Conservation (phyloP, 2,797 vertebrate species). For the Choloepus didactylus region DNA sequence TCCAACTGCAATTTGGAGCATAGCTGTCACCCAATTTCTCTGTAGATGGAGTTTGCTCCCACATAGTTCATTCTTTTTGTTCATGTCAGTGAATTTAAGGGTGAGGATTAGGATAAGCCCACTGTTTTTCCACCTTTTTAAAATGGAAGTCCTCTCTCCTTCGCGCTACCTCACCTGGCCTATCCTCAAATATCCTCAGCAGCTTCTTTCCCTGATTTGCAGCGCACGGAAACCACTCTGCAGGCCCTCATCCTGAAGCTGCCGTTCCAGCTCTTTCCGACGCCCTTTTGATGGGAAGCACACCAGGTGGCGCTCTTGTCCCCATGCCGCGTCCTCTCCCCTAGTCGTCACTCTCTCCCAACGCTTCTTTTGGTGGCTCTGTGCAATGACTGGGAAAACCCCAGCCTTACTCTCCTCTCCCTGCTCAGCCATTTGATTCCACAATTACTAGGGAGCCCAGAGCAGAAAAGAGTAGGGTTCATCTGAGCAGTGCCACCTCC, state of each 20-base stretch:
- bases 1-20: too few species aligned
- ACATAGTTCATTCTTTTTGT: not conserved
- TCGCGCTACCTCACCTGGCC: fast-evolving
- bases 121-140: not conserved
- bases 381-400: not conserved
- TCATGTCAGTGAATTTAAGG: not conserved
- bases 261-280: too few species aligned
- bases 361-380: not conserved
- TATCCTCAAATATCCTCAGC: not conserved
- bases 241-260: not conserved
- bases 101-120: not conserved
- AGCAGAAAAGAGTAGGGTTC: not conserved
- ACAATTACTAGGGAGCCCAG: not conserved
- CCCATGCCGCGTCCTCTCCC: not conserved
- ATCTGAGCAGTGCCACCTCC: not conserved
- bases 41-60: not conserved
- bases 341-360: not conserved
- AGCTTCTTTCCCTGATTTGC: not conserved
- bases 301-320: not conserved
- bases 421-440: not conserved
- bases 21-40: not conserved
- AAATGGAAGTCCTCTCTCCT: not conserved
- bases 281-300: not conserved
- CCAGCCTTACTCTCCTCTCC: not conserved
- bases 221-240: not conserved